phyloP scores from a whole-genome alignment of 2,797 vertebrate species.

The Ctenosaura bakeri region DNA sequence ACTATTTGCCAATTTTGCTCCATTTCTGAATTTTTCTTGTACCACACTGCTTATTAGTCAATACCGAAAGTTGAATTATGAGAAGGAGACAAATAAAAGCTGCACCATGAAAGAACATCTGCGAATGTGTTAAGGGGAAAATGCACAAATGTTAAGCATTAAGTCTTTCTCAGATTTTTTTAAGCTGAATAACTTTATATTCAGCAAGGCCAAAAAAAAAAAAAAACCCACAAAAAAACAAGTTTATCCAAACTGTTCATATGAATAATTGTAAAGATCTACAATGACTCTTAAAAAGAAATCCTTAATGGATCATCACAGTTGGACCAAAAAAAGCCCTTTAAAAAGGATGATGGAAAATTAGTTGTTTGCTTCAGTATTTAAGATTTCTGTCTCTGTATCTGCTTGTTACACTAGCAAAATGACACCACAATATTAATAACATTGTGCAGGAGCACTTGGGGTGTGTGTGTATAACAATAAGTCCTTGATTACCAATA shows the following conservation, averaged over 20 bases:
- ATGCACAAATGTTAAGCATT: constrained; percentile 71
- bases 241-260: constrained; percentile 51
- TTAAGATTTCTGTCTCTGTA: background rate
- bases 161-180: constrained; percentile 63
- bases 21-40: constrained; percentile 66
- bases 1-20: constrained; percentile 53
- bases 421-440: background rate
- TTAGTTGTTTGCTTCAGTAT: background rate
- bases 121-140: constrained; percentile 67
- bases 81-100: constrained; percentile 70
- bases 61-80: constrained; percentile 69
- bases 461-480: too few species aligned
- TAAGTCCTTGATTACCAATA: background rate
- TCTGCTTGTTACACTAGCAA: background rate
- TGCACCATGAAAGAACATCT: constrained; percentile 74
- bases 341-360: background rate
- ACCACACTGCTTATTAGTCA: constrained; percentile 74
- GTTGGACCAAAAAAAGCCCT: background rate
- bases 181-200: constrained; percentile 61
- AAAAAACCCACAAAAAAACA: constrained; percentile 44
- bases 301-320: background rate
- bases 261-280: constrained; percentile 28
- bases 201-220: constrained; percentile 28
- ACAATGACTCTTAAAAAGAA: constrained; percentile 8
- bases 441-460: background rate